Evolutionary conservation across 2,888 invertebrate species (phyloP).

Genomic region (Cetonia aurata): DNA sequence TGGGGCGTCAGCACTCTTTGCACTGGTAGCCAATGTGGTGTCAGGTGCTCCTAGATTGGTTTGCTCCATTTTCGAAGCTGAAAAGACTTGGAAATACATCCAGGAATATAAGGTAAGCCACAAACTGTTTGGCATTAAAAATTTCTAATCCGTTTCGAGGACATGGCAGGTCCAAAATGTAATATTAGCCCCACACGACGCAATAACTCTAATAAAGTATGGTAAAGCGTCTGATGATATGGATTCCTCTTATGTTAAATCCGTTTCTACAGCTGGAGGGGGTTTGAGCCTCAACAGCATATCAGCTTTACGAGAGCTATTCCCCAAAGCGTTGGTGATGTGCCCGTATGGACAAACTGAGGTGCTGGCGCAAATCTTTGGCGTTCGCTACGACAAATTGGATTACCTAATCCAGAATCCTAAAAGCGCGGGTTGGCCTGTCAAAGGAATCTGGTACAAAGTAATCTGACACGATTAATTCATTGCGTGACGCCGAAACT

Average conservation of each 20-base stretch:
- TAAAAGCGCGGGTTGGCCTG: slow-evolving; percentile 15
- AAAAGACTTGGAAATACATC: slow-evolving; percentile 38
- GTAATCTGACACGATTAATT: slow-evolving; percentile 3
- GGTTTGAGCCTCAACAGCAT: slow-evolving; percentile 28
- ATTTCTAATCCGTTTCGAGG: background rate
- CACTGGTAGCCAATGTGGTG: background rate
- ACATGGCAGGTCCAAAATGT: background rate
- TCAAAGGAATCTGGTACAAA: slow-evolving; percentile 36
- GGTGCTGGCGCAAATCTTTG: background rate
- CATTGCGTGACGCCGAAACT: background rate
- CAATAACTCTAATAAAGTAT: slow-evolving; percentile 17
- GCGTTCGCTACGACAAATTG: background rate
- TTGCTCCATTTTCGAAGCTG: slow-evolving; percentile 15
- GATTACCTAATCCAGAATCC: background rate
- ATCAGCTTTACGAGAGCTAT: slow-evolving; percentile 3
- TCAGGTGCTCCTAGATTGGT: slow-evolving; percentile 9
- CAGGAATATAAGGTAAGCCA: slow-evolving; percentile 31
- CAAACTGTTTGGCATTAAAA: background rate
- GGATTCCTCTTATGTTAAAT: slow-evolving; percentile 1
- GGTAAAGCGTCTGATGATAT: slow-evolving; percentile 19
- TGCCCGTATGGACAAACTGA: slow-evolving; percentile 35
- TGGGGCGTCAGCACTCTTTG: slow-evolving; percentile 15
- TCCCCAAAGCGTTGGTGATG: slow-evolving; percentile 8
- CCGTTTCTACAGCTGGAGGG: slow-evolving; percentile 19
- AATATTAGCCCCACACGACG: slow-evolving; percentile 29